Evolutionary conservation across 2,888 invertebrate species (phyloP), one percentile per base, ranked within the genome.

Genomic region (Aspidapion aeneum): DNA sequence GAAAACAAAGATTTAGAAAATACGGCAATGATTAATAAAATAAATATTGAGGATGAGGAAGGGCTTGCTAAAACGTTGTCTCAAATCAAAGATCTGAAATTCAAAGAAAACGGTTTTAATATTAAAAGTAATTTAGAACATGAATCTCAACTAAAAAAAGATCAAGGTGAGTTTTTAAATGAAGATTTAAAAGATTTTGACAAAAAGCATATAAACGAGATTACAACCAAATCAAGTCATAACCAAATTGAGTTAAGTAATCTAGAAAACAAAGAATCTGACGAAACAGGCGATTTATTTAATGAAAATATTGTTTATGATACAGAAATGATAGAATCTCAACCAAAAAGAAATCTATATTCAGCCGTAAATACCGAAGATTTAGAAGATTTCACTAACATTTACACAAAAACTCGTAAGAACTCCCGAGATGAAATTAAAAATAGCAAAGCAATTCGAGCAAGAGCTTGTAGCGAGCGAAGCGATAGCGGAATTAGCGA

Each of bases 401-500:
- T 55, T 48, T 61, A 58, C 52, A 55, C 54, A 52, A 52, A 52
- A 18, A 52, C 54, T 16, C 17, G 18, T 16, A 52, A 52, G 7
- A 52, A 18, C 16, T 52, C 54, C 18, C 18, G 17, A 18, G 21
- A 56, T n/a, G 56, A 56, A n/a, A 9, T 19, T 5, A 52, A 52
- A 48, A 54, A 35, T 7, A 67, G 58, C 61, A 63, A 55, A 58
- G 64, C 62, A 60, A 63, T 65, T 58, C 67, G 66, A 63, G 69
- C 67, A n/a, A 71, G 77, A 68, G 75, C 74, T 19, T 84, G 83
- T 70, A 83, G 81, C 62, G 84, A 85, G 69, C 78, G 84, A 56
- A 84, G 84, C 71, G 85, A 85, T 69, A 84, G 84, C 50, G 84
- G 84, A 1, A 82, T 84, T 65, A 84, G 84, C 71, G 84, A 84